Evolutionary conservation across 2,888 invertebrate species (phyloP).

Genomic region (Trisateles emortualis): DNA sequence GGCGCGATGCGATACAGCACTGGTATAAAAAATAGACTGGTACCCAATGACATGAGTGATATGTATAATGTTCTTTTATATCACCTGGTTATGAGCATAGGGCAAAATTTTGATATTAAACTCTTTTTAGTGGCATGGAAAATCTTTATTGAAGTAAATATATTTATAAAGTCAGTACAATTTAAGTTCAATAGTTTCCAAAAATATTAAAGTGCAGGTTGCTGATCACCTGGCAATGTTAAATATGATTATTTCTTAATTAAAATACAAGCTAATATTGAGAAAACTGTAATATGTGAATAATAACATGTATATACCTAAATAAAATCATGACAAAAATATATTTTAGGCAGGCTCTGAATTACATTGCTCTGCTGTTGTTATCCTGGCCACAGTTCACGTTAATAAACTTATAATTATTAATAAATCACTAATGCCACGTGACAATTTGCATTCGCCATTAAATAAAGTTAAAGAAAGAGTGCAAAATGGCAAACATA

Average conservation of each 20-base stretch:
- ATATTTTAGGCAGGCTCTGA: conserved; percentile 87
- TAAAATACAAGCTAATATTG: conserved; percentile 88
- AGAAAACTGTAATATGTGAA: conserved; percentile 88
- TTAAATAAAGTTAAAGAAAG: conserved; percentile 59
- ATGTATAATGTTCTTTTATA: not conserved
- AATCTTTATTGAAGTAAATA: conserved; percentile 88
- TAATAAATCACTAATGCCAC: conserved; percentile 75
- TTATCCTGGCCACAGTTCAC: conserved; percentile 85
- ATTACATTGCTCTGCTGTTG: conserved; percentile 84
- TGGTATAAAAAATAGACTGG: no score
- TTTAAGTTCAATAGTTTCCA: conserved; percentile 88
- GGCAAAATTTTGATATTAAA: conserved; percentile 54
- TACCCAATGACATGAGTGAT: no score
- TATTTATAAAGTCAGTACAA: conserved; percentile 88
- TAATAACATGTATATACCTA: conserved; percentile 87
- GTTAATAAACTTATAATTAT: conserved; percentile 82
- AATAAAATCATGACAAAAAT: conserved; percentile 88
- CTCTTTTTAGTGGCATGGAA: conserved; percentile 83
- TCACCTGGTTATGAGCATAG: conserved; percentile 14
- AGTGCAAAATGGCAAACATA: conserved; percentile 67
- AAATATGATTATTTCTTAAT: conserved; percentile 88
- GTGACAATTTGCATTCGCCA: conserved; percentile 72
- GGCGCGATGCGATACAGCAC: no score
- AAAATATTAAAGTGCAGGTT: conserved; percentile 88
- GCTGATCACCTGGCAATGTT: conserved; percentile 88